phyloP scores from a whole-genome alignment of 1,140 invertebrate genomes.

The Brachionus asplanchnoidis region DNA sequence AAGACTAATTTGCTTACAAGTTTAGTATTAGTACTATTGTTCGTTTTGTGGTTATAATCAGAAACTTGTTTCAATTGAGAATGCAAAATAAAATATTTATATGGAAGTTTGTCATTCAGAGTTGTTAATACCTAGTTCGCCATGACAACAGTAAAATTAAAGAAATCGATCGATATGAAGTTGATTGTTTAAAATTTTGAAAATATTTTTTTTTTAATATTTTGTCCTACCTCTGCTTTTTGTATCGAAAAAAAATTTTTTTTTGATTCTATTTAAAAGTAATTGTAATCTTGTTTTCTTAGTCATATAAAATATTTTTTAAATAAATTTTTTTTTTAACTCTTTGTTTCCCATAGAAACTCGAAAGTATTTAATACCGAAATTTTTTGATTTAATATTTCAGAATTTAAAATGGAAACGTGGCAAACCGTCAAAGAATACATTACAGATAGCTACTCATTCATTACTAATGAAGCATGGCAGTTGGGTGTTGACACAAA shows the following conservation, averaged over 20 bases:
- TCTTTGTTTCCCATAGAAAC: background rate
- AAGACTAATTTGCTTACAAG: background rate
- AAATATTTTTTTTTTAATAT: background rate
- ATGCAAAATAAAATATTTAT: conserved; percentile 14
- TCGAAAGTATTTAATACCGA: background rate
- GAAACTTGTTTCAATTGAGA: background rate
- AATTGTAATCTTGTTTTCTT: conserved; percentile 11
- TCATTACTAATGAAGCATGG: background rate
- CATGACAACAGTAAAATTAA: conserved; percentile 38
- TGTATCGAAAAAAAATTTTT: background rate
- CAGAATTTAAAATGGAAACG: background rate
- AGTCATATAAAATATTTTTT: conserved; percentile 5
- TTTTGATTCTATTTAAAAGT: background rate
- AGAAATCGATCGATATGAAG: background rate
- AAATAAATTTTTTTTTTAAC: background rate
- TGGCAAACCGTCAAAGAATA: background rate
- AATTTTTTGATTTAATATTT: background rate
- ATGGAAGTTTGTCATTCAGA: background rate
- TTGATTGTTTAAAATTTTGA: background rate
- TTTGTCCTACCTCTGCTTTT: background rate
- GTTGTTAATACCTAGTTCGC: conserved; percentile 13
- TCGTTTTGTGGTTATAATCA: background rate
- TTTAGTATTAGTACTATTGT: background rate
- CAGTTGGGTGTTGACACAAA: conserved; percentile 4
- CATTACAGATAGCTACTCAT: background rate